A percentile compares a stretch with the other conserved stretches of the same genome.
Evolutionary conservation across 2,888 invertebrate species (phyloP).

Genomic region (Polydrusus tereticollis): DNA sequence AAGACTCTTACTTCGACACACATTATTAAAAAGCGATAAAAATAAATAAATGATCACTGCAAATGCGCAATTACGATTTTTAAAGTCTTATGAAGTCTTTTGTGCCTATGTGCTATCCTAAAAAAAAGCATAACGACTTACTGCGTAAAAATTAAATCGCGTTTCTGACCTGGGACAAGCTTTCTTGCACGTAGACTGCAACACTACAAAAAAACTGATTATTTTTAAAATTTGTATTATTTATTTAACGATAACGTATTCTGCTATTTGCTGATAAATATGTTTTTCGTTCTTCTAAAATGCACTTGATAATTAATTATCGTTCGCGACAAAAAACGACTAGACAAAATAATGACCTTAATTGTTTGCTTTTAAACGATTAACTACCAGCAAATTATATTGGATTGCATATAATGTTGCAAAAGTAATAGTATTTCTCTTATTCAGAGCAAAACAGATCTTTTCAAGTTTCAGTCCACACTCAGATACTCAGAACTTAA

Average conservation of each 20-base stretch:
- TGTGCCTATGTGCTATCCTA: too few relatives aligned
- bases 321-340: neutral
- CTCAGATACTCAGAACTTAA: too few relatives aligned
- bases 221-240: conserved; percentile 22
- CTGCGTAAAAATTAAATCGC: neutral
- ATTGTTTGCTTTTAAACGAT: neutral
- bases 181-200: conserved; percentile 10
- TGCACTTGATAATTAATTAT: neutral
- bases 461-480: too few relatives aligned
- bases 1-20: too few relatives aligned
- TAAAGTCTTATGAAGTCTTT: too few relatives aligned
- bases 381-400: too few relatives aligned
- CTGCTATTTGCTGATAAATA: conserved; percentile 18
- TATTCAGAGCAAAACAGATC: too few relatives aligned
- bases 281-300: neutral
- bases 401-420: too few relatives aligned
- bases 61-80: too few relatives aligned
- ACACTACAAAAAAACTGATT: conserved; percentile 12
- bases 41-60: too few relatives aligned
- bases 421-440: too few relatives aligned
- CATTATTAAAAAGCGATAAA: too few relatives aligned
- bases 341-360: neutral
- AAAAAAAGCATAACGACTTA: neutral
- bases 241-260: conserved; percentile 23
- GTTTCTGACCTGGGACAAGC: conserved; percentile 32